phyloP scores from a whole-genome alignment of 2,113 vertebrate species.

The Charadrius vociferus region DNA sequence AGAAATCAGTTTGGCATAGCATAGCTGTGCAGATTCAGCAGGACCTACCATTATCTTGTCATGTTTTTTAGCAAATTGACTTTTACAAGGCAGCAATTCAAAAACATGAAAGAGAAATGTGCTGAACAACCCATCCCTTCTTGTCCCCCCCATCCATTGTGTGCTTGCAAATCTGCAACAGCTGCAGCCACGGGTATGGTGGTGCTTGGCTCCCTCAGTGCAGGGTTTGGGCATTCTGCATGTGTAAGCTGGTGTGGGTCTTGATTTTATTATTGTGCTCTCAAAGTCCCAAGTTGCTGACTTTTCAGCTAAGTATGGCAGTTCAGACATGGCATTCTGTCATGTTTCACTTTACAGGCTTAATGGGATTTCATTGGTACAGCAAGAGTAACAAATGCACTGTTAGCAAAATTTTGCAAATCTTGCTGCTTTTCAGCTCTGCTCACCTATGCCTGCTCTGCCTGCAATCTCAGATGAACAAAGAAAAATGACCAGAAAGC shows the following conservation, averaged over 20 bases:
- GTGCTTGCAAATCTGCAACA: background rate
- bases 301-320: background rate
- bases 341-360: background rate
- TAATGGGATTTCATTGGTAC: background rate
- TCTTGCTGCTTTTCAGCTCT: background rate
- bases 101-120: constrained; percentile 41
- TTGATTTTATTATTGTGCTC: background rate
- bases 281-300: background rate
- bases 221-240: background rate
- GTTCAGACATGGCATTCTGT: background rate
- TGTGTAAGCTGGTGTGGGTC: background rate
- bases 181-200: background rate
- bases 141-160: background rate
- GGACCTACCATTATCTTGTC: constrained; percentile 40
- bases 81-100: constrained; percentile 46
- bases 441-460: background rate
- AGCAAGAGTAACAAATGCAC: background rate
- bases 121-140: background rate
- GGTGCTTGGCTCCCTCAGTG: rapidly evolving
- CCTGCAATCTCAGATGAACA: background rate
- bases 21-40: constrained; percentile 30
- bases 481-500: background rate
- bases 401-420: background rate
- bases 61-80: constrained; percentile 29
- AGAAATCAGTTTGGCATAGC: background rate